Evolutionary conservation across 2,888 invertebrate species (phyloP), one percentile per base, ranked within the genome.

Genomic region (Empis stercorea): DNA sequence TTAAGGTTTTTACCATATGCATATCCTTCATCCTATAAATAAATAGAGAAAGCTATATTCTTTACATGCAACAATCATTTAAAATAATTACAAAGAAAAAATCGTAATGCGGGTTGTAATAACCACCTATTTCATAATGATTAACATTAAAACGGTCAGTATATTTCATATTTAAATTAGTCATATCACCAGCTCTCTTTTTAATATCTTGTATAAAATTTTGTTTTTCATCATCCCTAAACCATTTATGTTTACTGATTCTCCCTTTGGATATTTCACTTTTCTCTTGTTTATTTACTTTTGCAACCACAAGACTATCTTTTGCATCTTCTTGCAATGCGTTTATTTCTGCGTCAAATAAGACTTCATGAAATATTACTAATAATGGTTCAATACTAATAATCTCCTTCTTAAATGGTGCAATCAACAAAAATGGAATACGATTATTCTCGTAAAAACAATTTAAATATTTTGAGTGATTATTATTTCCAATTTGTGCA

Each of bases 131-230:
- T 17, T 97, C 97, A 69, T 99, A 99, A 73, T 97, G 99, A 52
- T 94, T 96, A 43, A 97, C 92, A 72, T 97, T 97, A 55, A 97
- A 73, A 62, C 97, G 95, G 68, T 99, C 99, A 0, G 96, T 96
- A 0, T 93, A 86, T 13, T 73, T 72, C 75, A 93, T 80, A 43
- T 80, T 81, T 51, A 99, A 73, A 11, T 88, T 87, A 2, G 94
- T 91, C 77, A 96, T 81, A 63, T 87, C 81, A 43, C 79, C 78
- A 3, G 94, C 85, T 44, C 95, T 78, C 50, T 74, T 77, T 46
- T 86, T 84, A 38, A 97, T 78, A 16, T 76, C 75, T 7, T 74
- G 78, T 17, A 97, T 78, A 30, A 81, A 74, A 10, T 73, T 71
- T 59, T 91, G 79, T 62, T 96, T 95, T 41, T 80, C 74, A 55